Conservation (phyloP, 2,888 invertebrate genomes). For the Hofmannophila pseudospretella region DNA sequence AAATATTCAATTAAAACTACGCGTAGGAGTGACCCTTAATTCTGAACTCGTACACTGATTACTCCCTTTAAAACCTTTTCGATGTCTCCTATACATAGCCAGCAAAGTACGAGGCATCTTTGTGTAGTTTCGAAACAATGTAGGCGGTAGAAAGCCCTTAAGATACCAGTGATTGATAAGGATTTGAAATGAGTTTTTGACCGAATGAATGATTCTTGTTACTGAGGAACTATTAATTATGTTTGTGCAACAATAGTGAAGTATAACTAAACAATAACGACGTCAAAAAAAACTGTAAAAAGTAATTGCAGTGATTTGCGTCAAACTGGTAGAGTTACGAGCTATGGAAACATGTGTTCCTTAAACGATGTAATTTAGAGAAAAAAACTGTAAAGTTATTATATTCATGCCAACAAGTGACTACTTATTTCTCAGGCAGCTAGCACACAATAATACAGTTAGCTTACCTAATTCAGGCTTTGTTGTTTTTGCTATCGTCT, state of each 20-base stretch:
- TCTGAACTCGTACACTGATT: conserved; percentile 13
- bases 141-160: conserved; percentile 25
- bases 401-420: too few relatives aligned
- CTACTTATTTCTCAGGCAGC: too few relatives aligned
- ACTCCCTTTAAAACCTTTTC: conserved; percentile 1
- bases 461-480: too few relatives aligned
- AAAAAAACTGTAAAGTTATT: too few relatives aligned
- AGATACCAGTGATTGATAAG: conserved; percentile 18
- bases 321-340: too few relatives aligned
- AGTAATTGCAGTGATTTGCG: too few relatives aligned
- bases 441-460: too few relatives aligned
- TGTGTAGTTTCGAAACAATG: conserved; percentile 13
- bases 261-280: background rate
- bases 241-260: conserved; percentile 1
- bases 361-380: too few relatives aligned
- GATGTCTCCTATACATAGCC: conserved; percentile 15
- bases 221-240: conserved; percentile 3
- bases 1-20: conserved; percentile 22
- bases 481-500: too few relatives aligned
- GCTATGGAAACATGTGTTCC: too few relatives aligned
- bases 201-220: conserved; percentile 5
- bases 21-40: conserved; percentile 36
- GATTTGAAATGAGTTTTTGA: conserved; percentile 8
- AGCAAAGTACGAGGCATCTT: conserved; percentile 12
- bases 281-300: conserved; percentile 2